phyloP scores from a whole-genome alignment of 2,113 vertebrate genomes.

The Polyodon spathula region DNA sequence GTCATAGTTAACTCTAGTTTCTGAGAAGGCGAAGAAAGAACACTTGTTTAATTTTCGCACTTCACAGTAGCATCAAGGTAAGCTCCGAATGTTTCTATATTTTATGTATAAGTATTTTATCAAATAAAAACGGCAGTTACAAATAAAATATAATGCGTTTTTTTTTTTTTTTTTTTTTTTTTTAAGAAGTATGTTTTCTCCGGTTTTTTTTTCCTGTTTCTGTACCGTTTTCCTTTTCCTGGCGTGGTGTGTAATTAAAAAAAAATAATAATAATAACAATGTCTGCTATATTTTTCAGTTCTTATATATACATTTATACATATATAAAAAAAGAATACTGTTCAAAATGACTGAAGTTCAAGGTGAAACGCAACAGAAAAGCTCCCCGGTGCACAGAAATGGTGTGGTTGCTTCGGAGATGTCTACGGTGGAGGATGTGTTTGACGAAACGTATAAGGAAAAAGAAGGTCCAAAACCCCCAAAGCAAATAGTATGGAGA shows the following conservation, averaged over 20 bases:
- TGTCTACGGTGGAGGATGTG: conserved; percentile 57
- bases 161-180: too few species aligned
- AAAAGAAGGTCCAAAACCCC: conserved; percentile 74
- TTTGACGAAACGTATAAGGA: conserved; percentile 78
- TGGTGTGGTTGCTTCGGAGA: conserved; percentile 30
- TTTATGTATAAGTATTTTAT: too few species aligned
- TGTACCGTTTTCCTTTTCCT: not conserved
- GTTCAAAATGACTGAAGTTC: conserved; percentile 36
- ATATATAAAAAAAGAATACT: conserved; percentile 16
- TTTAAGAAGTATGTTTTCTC: too few species aligned
- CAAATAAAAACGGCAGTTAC: too few species aligned
- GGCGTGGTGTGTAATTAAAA: not conserved
- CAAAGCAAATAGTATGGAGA: conserved; percentile 70
- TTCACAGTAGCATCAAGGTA: too few species aligned
- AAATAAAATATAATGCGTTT: too few species aligned
- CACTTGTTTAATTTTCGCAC: too few species aligned
- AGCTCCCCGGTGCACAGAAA: conserved; percentile 26
- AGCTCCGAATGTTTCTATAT: too few species aligned
- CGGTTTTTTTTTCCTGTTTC: not conserved
- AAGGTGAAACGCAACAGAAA: conserved; percentile 22
- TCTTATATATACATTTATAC: too few species aligned
- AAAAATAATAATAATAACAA: too few species aligned
- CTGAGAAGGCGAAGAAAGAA: too few species aligned
- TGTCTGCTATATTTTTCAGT: conserved; percentile 13
- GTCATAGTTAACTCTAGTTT: conserved; percentile 19